phyloP scores from a whole-genome alignment of 1,140 invertebrate genomes.

The Bombus sylvicola region DNA sequence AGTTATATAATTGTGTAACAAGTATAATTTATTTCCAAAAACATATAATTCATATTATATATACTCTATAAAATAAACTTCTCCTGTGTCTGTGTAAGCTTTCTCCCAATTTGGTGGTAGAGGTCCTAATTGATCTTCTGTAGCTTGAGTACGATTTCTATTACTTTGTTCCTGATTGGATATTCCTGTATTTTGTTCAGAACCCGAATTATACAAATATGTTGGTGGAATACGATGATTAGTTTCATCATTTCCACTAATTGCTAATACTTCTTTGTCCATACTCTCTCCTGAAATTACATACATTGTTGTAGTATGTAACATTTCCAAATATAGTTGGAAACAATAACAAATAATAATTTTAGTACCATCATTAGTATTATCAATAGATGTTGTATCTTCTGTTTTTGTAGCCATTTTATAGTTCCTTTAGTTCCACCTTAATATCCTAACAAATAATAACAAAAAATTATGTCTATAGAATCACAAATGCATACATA shows the following conservation, averaged over 20 bases:
- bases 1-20: neutral
- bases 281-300: conserved; percentile 66
- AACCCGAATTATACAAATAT: conserved; percentile 78
- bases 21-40: neutral
- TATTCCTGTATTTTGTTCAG: conserved; percentile 70
- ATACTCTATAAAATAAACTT: conserved; percentile 99
- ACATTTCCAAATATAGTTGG: neutral
- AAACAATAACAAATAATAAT: neutral
- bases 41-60: conserved; percentile 74
- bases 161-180: conserved; percentile 69
- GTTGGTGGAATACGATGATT: conserved; percentile 78
- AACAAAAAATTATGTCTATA: conserved; percentile 1
- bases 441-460: conserved; percentile 63
- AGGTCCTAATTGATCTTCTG: conserved; percentile 90
- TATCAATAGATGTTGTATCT: conserved; percentile 76
- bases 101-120: conserved; percentile 98
- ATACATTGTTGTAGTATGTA: neutral
- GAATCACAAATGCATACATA: neutral
- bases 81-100: conserved; percentile 97
- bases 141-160: conserved; percentile 71
- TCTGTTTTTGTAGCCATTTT: conserved; percentile 79
- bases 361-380: conserved; percentile 76
- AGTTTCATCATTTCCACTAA: conserved; percentile 71
- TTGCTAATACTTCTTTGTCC: conserved; percentile 74
- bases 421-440: conserved; percentile 45